Percentiles rank a stretch among this genome's conserved stretches.
These are phyloP conservation scores for Alectoris magna DNA, from an alignment of 2,797 vertebrate genomes.

Conservation along the genomic window DNA sequence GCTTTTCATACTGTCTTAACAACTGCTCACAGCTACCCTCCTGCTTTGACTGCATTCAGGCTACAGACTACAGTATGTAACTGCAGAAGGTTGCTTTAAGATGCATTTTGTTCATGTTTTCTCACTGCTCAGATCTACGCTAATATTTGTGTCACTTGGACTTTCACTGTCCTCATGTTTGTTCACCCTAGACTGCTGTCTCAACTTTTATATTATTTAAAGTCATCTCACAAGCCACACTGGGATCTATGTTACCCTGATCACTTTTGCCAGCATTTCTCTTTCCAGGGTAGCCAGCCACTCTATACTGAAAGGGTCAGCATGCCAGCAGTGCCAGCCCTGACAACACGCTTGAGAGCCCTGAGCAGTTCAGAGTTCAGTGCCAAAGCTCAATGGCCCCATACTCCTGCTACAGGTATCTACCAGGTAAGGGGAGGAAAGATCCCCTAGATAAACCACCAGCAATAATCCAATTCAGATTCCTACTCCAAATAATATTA, in stretches of 20 bases:
- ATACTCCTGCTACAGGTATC: not conserved
- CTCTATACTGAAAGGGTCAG: not conserved
- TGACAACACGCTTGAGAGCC: not conserved
- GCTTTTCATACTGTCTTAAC: not conserved
- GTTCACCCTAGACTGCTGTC: not conserved
- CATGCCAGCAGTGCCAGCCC: not conserved
- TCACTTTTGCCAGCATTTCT: not conserved
- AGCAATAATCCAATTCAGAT: not conserved
- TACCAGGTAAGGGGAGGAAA: not conserved
- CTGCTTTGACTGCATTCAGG: not conserved
- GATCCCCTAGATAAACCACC: not conserved
- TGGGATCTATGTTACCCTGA: not conserved
- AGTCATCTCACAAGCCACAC: not conserved
- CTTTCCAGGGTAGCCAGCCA: not conserved
- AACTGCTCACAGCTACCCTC: not conserved
- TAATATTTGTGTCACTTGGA: not conserved
- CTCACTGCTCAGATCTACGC: not conserved
- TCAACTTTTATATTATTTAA: not conserved
- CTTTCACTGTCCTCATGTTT: not conserved
- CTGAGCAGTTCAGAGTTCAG: not conserved
- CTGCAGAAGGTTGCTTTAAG: not conserved
- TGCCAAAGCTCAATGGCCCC: not conserved
- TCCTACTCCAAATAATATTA: not conserved
- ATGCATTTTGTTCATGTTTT: not conserved
- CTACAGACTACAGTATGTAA: not conserved